Base-by-base conservation (phyloP, 1,140 invertebrate species). In the Drosophila gunungcola region DNA sequence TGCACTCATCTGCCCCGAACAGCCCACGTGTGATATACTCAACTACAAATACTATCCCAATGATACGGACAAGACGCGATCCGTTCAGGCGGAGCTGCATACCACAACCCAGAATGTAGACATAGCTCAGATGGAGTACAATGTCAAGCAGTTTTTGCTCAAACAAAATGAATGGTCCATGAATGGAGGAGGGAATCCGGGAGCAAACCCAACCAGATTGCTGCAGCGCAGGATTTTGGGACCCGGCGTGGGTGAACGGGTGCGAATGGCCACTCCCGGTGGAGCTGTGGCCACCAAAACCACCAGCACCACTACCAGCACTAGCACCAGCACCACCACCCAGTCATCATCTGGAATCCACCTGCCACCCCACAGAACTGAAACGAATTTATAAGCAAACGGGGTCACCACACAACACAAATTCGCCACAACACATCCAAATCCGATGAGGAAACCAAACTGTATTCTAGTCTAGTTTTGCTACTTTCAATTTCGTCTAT, bases 101-200 rank as follows among this genome's bases (percentile, higher is more conserved):
- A 91, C 86, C 12, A 91, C 91, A 52, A 91, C 88, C 2, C 81
- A 91, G 34, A 80, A 80, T 16, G 89, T 93, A 54, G 94, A 94
- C 82, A 92, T 94, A 52, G 94, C 94, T 13, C 92, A 94, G 75
- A 94, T 94, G 94, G 94, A 94, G 74, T 94, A 94, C 80, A 94
- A 94, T 89, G 94, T 94, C 3, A 94, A 94, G 88, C 94, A 94
- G 76, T 94, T 94, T 73, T 80, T 94, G 69, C 81, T 94, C 54
- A 94, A 94, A 61, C 94, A 94, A 13, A 93, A 94, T 12, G 93
- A 94, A 75, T 94, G 94, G 94, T 93, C 93, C 12, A 93, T 93
- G 75, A 76, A 85, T 2, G 62, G 67, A n/a, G 46, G 45, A 12
- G 41, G 48, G 5, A 32, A 32, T 6, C 29, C 29, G 29, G 29